Percentiles rank a stretch among this genome's conserved stretches.
These are phyloP conservation scores for Gortyna flavago DNA, from an alignment of 2,888 invertebrate species.

Conservation along the genomic window DNA sequence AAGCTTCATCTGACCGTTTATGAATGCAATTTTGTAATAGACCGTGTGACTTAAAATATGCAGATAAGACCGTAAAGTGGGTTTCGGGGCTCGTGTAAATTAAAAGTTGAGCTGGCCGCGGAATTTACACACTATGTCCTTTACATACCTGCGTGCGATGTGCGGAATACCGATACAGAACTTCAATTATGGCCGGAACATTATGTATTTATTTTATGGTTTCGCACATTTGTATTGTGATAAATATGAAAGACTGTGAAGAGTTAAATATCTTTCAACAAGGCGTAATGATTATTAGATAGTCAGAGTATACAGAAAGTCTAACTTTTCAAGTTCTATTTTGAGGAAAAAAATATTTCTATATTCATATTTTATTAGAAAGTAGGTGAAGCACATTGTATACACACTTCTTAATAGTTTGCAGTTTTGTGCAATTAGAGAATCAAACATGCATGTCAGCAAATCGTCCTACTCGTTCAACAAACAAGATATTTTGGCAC, in stretches of 20 bases:
- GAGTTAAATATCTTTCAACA: background rate
- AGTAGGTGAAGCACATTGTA: conserved; percentile 50
- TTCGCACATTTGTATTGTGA: conserved; percentile 8
- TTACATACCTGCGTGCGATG: conserved; percentile 20
- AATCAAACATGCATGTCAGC: conserved; percentile 45
- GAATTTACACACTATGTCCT: conserved; percentile 41
- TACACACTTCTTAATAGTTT: conserved; percentile 22
- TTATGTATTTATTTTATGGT: conserved; percentile 24
- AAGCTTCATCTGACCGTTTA: background rate
- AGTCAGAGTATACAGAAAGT: background rate
- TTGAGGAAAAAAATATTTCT: background rate
- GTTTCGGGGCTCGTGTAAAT: conserved; percentile 46
- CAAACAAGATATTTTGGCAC: conserved; percentile 37
- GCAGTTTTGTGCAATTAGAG: conserved; percentile 44
- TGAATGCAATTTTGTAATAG: conserved; percentile 44
- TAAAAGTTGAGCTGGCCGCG: conserved; percentile 34
- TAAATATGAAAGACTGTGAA: conserved; percentile 1
- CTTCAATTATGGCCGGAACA: conserved; percentile 26
- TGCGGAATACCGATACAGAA: conserved; percentile 49
- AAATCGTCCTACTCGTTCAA: conserved; percentile 10
- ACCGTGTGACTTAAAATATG: conserved; percentile 45
- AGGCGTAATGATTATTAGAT: background rate
- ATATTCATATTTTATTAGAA: conserved; percentile 33
- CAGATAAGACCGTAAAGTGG: conserved; percentile 42
- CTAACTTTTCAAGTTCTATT: background rate